Percentiles rank a stretch among this genome's conserved stretches.
Conservation (phyloP, 1,140 invertebrate species). For the Oryctes rhinoceros region DNA sequence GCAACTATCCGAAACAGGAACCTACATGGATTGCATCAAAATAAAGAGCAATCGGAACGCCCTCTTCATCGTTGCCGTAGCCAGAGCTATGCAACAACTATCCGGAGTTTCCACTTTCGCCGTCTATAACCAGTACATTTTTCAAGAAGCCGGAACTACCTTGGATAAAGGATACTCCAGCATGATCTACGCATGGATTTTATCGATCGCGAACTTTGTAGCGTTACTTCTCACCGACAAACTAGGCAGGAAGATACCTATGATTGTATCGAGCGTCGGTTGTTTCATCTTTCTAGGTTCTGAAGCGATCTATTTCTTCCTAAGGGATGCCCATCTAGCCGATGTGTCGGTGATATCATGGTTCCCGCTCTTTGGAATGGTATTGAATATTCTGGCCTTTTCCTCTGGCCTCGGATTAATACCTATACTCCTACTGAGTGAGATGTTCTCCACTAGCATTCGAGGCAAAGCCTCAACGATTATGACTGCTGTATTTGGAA, state of each 20-base stretch:
- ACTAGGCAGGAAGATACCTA: conserved; percentile 7
- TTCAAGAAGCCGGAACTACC: conserved; percentile 58
- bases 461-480: conserved; percentile 46
- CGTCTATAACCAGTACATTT: conserved; percentile 42
- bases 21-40: conserved; percentile 53
- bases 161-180: conserved; percentile 70
- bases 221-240: conserved; percentile 24
- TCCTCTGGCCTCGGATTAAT: conserved; percentile 46
- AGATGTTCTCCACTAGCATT: conserved; percentile 50
- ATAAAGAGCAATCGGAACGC: conserved; percentile 62
- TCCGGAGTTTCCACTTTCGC: conserved; percentile 46
- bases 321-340: conserved; percentile 49
- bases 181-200: conserved; percentile 50
- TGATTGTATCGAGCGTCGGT: not conserved
- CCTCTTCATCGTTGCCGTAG: conserved; percentile 50
- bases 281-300: not conserved
- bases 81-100: conserved; percentile 44
- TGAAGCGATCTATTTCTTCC: conserved; percentile 31
- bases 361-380: conserved; percentile 42
- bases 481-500: conserved; percentile 43
- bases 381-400: conserved; percentile 46
- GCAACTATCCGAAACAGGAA: conserved; percentile 49
- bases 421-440: conserved; percentile 47
- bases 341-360: conserved; percentile 5
- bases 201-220: not conserved